Evolutionary conservation across 1,140 invertebrate genomes (phyloP), one percentile per base, ranked within the genome.

Genomic region (Druon quercuslanigerum): DNA sequence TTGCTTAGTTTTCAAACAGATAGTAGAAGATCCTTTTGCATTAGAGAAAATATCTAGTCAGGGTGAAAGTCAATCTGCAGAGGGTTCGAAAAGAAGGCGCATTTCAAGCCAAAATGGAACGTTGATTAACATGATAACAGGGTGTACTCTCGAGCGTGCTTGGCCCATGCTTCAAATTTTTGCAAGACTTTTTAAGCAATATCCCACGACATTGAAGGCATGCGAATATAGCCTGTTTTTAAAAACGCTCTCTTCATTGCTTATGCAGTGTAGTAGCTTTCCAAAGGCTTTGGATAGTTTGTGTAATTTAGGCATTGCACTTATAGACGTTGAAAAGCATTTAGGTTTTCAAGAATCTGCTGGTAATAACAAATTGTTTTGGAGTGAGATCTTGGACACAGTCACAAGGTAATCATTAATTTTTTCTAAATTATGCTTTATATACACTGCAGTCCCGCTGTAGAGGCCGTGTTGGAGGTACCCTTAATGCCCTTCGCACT

Each of bases 381-480:
- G 92, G 92, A 85, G 83, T 50, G 84, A 89, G 70, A 87, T 92
- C 17, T 91, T 88, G 84, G 90, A 92, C 75, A 86, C 86, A 51
- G 82, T 87, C 11, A 79, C 92, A 76, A 88, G 92, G 92, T 92
- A 83, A 60, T 56, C 2, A 33, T 33, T 33, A 33, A 33, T 33
- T 33, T 33, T 33, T 33, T 33, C 20, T 3, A 33, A 33, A 33
- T 3, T 5, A 33, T 3, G 25, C 5, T 33, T 33, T 33, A 33
- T 33, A 25, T 25, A 25, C 20, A 25, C 20, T 25, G 20, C 20
- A 25, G 20, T 25, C 20, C 20, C 20, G 20, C 20, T 25, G 3
- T 25, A 25, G 20, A 25, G 20, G 20, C 20, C 20, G 20, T 25
- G 20, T 25, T 3, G 20, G 1, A 3, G 20, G 20, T 25, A 25